Base-by-base conservation (phyloP, 2,113 vertebrate species). In the Lycocorax pyrrhopterus region DNA sequence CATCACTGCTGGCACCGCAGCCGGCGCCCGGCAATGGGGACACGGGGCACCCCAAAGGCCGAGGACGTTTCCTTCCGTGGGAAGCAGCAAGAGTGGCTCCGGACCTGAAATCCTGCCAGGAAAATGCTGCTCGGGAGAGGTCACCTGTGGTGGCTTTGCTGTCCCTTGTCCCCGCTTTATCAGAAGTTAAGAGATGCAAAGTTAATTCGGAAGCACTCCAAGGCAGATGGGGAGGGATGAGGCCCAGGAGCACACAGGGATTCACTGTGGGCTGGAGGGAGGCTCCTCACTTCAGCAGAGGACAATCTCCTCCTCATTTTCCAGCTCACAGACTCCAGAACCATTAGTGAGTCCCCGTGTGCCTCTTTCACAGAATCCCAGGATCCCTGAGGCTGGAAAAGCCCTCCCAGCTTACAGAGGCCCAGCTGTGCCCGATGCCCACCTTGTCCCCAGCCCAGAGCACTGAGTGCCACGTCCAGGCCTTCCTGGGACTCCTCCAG, bases 341-440 rank as follows among this genome's bases (percentile, higher is more conserved):
- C 35, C 11, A 30, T 53, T 33, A 30, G 51, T 4, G 14, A 64
- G 43, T 22, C 79, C 46, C 49, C 9, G 0, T 1, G 44, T 17
- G 63, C 10, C 26, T 23, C 51, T 51, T 62, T 26, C 3, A 0
- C 55, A 68, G 6, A 23, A 37, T 4, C 13, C 46, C 59, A 20
- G 9, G 2, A 51, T 37, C 52, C 27, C 68, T 1, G 51, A 1
- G 43, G 58, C 4, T 66, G 76, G 85, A 2, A 44, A 9, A 89
- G 27, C 68, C 76, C 37, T 63, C 8, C 44, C 76, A 81, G 68
- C 20, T 16, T 58, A 5, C 0, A 5, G 0, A 17, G n/a, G 4
- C 8, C 55, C 12, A 59, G 47, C 66, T 55, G 75, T 55, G 51
- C 51, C 82, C 32, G 0, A 5, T 27, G 6, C 6, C 39, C 82